Evolutionary conservation across 2,888 invertebrate species (phyloP).

Genomic region (Hymenopus coronatus): DNA sequence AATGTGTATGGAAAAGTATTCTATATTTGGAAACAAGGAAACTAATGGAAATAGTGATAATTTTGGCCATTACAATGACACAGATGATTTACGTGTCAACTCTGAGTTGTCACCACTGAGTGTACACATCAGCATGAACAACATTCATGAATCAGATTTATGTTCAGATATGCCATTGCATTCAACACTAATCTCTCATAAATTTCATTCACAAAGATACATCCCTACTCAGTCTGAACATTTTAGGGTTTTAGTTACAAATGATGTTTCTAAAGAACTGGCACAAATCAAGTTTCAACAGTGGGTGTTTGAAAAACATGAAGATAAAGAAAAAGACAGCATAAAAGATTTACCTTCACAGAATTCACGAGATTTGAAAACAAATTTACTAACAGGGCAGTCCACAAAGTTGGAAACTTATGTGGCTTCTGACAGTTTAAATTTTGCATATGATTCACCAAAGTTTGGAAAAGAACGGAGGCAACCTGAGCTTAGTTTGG

Average conservation of each 20-base stretch:
- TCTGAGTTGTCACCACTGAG: not conserved
- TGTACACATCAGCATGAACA: not conserved
- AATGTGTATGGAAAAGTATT: not conserved
- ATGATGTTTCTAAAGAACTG: conserved; percentile 34
- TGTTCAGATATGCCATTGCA: not conserved
- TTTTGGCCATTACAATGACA: not conserved
- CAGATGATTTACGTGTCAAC: not conserved
- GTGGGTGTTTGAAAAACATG: conserved; percentile 35
- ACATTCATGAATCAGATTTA: not conserved
- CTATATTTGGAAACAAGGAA: not conserved
- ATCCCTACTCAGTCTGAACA: not conserved
- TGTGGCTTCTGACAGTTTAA: not conserved
- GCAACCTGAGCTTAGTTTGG: not conserved
- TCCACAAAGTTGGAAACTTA: not conserved
- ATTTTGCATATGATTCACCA: not conserved
- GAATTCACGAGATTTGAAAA: not conserved
- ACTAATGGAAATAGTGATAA: not conserved
- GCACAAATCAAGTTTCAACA: conserved; percentile 41
- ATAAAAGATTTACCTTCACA: not conserved
- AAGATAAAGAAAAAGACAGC: not conserved
- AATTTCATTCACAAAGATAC: not conserved
- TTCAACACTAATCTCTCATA: not conserved
- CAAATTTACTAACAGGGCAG: not conserved
- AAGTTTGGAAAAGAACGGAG: not conserved
- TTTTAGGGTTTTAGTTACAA: not conserved